A percentile compares a stretch with the other conserved stretches of the same genome.
phyloP scores from a whole-genome alignment of 2,113 vertebrate genomes.

The Paralichthys olivaceus region DNA sequence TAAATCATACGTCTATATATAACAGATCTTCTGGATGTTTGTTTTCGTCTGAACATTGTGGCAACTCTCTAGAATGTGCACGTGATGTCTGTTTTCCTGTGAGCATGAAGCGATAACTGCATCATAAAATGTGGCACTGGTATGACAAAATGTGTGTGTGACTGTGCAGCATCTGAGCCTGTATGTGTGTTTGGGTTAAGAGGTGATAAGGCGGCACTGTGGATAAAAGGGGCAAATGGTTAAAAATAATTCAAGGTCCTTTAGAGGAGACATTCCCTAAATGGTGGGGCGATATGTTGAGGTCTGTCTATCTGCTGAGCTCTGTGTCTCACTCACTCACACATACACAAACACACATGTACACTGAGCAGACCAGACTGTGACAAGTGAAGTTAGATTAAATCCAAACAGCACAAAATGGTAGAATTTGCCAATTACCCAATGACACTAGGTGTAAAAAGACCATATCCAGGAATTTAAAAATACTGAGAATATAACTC shows the following conservation, averaged over 20 bases:
- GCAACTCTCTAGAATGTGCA: slow-evolving; percentile 18
- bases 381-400: slow-evolving; percentile 10
- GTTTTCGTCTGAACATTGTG: slow-evolving; percentile 34
- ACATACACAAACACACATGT: slow-evolving; percentile 1
- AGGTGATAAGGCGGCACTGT: slow-evolving; percentile 57
- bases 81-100: neutral
- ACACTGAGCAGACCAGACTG: neutral
- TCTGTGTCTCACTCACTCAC: neutral
- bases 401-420: neutral
- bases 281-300: slow-evolving; percentile 26
- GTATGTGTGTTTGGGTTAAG: slow-evolving; percentile 20
- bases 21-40: slow-evolving; percentile 33
- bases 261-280: slow-evolving; percentile 74
- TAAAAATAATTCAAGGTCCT: slow-evolving; percentile 79
- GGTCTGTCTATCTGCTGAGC: slow-evolving; percentile 21
- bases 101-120: slow-evolving; percentile 6
- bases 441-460: neutral
- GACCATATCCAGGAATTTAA: neutral
- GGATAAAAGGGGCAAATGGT: slow-evolving; percentile 63
- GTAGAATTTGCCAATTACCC: neutral
- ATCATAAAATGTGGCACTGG: slow-evolving; percentile 16
- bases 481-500: neutral
- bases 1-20: slow-evolving; percentile 64
- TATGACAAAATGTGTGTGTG: neutral
- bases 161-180: neutral